Conservation (phyloP, 53 echinoderm and acorn worm genomes). For the Mesocentrotus franciscanus region DNA sequence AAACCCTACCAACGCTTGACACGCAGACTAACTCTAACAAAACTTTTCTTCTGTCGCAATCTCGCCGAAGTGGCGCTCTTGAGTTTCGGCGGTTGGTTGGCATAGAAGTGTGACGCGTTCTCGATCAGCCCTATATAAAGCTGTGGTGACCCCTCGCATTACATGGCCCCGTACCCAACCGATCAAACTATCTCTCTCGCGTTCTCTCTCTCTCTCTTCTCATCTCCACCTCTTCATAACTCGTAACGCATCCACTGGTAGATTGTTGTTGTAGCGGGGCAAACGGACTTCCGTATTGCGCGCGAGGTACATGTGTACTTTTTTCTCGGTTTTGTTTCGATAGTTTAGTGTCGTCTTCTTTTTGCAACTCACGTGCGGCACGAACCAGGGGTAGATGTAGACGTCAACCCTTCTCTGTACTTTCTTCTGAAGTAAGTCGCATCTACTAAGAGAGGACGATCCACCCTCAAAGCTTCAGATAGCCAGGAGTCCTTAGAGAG, state of each 20-base stretch:
- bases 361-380: slow-evolving; percentile 6
- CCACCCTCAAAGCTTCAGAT: slow-evolving; percentile 36
- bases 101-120: slow-evolving; percentile 57
- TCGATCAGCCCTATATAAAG: slow-evolving; percentile 6
- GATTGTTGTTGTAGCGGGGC: slow-evolving; percentile 55
- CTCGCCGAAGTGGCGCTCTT: slow-evolving; percentile 58
- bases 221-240: background rate
- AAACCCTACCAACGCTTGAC: background rate
- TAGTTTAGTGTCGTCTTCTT: slow-evolving; percentile 27
- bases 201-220: background rate
- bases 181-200: slow-evolving; percentile 21
- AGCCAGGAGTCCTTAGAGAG: slow-evolving; percentile 38
- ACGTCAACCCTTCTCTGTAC: slow-evolving; percentile 5
- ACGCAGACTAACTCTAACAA: background rate
- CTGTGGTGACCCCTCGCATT: slow-evolving; percentile 33
- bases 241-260: slow-evolving; percentile 10
- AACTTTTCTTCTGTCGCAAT: slow-evolving; percentile 27
- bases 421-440: slow-evolving; percentile 8
- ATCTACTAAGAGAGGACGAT: background rate
- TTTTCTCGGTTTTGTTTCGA: slow-evolving; percentile 21
- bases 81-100: slow-evolving; percentile 27
- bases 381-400: background rate
- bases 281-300: slow-evolving; percentile 63
- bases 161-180: slow-evolving; percentile 30
- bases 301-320: slow-evolving; percentile 61